Percentiles rank a stretch among this genome's conserved stretches.
phyloP scores from a whole-genome alignment of 2,888 invertebrate species.

The Metellina segmentata region DNA sequence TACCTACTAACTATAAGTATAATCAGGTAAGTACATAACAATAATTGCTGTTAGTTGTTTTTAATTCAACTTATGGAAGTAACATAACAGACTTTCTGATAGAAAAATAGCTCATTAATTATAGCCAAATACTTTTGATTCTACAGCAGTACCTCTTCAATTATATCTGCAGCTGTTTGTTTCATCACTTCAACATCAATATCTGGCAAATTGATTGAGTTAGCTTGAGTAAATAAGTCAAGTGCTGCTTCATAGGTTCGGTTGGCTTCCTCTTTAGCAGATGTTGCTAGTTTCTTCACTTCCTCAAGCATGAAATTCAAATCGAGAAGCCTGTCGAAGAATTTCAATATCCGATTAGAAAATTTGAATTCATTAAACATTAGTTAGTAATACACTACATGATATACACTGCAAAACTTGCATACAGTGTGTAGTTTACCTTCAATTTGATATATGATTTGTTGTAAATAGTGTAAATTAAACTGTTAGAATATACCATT shows the following conservation, averaged over 20 bases:
- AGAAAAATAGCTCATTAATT: background rate
- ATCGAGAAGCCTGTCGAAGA: conserved; percentile 45
- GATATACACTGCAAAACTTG: no score
- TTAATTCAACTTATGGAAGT: no score
- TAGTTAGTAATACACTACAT: no score
- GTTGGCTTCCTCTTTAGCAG: conserved; percentile 86
- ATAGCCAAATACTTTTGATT: conserved; percentile 62
- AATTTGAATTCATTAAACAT: no score
- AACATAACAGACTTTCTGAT: no score
- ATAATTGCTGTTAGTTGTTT: no score
- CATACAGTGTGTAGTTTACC: no score
- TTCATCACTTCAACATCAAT: conserved; percentile 88
- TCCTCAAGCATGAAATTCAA: conserved; percentile 87
- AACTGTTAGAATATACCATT: no score
- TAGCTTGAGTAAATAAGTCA: conserved; percentile 89
- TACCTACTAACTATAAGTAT: no score
- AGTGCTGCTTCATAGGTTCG: conserved; percentile 91
- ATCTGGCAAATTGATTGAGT: conserved; percentile 87
- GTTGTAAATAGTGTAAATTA: no score
- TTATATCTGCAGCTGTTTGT: conserved; percentile 86
- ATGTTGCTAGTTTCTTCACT: conserved; percentile 87
- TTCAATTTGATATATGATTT: no score
- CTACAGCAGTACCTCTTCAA: conserved; percentile 84
- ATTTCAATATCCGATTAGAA: background rate
- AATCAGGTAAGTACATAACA: no score